Base-by-base conservation (phyloP, 2,797 vertebrate species). In the Odontamblyopus lacepedii region DNA sequence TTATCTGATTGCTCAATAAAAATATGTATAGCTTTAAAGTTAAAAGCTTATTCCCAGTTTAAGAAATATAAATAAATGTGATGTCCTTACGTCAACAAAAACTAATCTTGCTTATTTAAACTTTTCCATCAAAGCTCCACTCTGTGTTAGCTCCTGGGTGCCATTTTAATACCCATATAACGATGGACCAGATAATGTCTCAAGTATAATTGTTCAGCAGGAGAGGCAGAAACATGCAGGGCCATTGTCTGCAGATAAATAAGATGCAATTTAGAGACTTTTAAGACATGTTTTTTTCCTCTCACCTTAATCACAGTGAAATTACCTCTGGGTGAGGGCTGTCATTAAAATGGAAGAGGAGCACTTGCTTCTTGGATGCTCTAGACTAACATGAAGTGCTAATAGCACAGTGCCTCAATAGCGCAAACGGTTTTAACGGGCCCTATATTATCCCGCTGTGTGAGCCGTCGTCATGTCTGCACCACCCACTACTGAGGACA, bases 211-310 rank as follows among this genome's bases (percentile, higher is more conserved):
- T 96, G 95, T 95, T 95, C 95, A 85, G 80, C 79, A 90, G 92
- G 84, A 93, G 84, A 84, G 85, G 88, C 77, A 94, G 96, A 96
- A 95, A 94, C 96, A 98, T 88, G 96, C 95, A 85, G 95, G 87
- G 96, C 96, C 94, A 96, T 98, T 98, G 96, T 98, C 94, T 93
- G 94, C 89, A 87, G 85, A 92, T 90, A 93, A 97, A 98, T 96
- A 98, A 97, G 96, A 96, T 97, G 96, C 95, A 97, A 98, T 99
- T 98, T 97, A 94, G 95, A 96, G 95, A 98, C 96, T 97, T 97
- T 96, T 94, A 96, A 96, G 95, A 97, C 94, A 92, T 94, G 93
- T 95, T 93, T 95, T 93, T 63, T 35, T 35, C 32, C 76, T 75
- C 76, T 83, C 77, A 77, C 92, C 83, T 93, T 94, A 94, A 98